Base-by-base conservation (phyloP, 2,888 invertebrate genomes). In the Hypselothyrea guttata region DNA sequence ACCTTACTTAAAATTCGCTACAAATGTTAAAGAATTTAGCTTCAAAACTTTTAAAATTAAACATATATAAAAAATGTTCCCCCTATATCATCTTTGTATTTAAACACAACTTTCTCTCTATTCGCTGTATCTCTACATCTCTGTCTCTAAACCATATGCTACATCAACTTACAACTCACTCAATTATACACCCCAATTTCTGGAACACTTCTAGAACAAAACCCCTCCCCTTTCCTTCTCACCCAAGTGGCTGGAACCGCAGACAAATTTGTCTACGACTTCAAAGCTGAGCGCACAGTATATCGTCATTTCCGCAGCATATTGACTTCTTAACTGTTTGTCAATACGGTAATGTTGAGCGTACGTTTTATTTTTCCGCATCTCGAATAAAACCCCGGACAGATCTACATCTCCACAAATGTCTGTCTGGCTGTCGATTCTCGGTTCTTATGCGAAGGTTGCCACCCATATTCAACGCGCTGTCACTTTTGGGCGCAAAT, bases 211-310 rank as follows among this genome's bases (percentile, higher is more conserved):
- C 8, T 8, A 11, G 9, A n/a, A 2, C 22, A 7, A 1, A 1
- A 5, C 12, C 16, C 8, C 41, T 11, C 28, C 16, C 28, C 16
- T 22, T 11, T 12, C 30, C 45, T 42, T 22, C 13, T 28, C 12
- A 1, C n/a, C 18, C 82, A 81, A 81, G 64, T 85, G 84, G 65
- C 82, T 47, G 81, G 71, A 84, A 84, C 86, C 86, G 74, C 78
- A 86, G 78, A 84, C 78, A 84, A 86, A 78, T 78, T 78, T 79
- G 86, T 77, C 86, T 79, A 86, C 81, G 86, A 75, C 86, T 79
- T 71, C 49, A 41, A 54, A 60, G 67, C 71, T 71, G 75, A 62
- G 53, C 62, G 57, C 65, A 57, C 57, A 60, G 42, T 22, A 5
- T 22, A 48, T 52, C 34, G 47, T n/a, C 37, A 42, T 38, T 53